phyloP scores from a whole-genome alignment of 2,113 vertebrate genomes.

The Seriola dumerili region DNA sequence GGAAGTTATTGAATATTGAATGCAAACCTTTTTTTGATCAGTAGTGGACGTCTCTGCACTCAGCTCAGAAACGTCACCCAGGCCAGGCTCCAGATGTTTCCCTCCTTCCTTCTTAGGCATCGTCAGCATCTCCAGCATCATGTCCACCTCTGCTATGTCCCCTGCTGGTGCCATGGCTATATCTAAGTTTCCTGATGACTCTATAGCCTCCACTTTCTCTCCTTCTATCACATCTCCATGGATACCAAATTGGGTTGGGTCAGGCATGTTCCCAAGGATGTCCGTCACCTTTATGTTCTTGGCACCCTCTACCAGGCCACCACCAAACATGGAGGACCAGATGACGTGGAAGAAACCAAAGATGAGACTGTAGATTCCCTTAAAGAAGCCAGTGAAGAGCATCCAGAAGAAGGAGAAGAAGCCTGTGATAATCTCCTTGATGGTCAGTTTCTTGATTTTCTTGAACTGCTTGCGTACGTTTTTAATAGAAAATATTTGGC shows the following conservation, averaged over 20 bases:
- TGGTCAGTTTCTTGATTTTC: conserved; percentile 91
- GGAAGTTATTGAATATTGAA: neutral
- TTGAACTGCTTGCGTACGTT: conserved; percentile 90
- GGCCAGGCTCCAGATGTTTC: conserved; percentile 91
- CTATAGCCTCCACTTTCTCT: conserved; percentile 89
- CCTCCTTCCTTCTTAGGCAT: conserved; percentile 89
- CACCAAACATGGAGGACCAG: conserved; percentile 97
- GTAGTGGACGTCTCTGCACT: conserved; percentile 69
- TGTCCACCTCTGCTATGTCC: conserved; percentile 87
- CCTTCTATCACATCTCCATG: conserved; percentile 91
- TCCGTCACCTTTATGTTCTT: conserved; percentile 99
- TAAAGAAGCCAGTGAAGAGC: conserved; percentile 91
- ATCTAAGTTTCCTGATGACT: conserved; percentile 84
- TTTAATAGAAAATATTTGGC: conserved; percentile 88
- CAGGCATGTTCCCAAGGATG: conserved; percentile 98
- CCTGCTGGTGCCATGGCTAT: conserved; percentile 83
- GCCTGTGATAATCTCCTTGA: conserved; percentile 91
- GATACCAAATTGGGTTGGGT: conserved; percentile 97
- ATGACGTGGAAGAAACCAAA: conserved; percentile 95
- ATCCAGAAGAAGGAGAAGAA: conserved; percentile 96
- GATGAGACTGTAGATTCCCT: conserved; percentile 88
- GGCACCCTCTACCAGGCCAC: conserved; percentile 96
- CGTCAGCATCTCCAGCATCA: conserved; percentile 91
- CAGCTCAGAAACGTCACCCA: conserved; percentile 93
- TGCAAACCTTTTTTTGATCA: conserved; percentile 90